Conservation (phyloP, 2,888 invertebrate genomes). For the Caradrina kadenii region DNA sequence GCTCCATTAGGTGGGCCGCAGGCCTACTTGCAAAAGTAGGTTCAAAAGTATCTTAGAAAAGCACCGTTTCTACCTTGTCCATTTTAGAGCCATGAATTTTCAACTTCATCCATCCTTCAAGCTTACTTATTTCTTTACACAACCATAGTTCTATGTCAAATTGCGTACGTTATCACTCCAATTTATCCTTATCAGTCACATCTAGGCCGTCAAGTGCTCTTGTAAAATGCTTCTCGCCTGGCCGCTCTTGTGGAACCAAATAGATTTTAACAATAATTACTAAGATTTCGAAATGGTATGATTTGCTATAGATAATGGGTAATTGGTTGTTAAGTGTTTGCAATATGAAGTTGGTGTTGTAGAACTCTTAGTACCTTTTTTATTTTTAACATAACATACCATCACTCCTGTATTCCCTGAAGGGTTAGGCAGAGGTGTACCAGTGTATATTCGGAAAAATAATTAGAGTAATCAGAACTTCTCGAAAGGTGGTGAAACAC, state of each 20-base stretch:
- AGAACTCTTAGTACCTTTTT: neutral
- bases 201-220: conserved; percentile 74
- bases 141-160: conserved; percentile 19
- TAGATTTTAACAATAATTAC: conserved; percentile 54
- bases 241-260: conserved; percentile 60
- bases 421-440: no score
- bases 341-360: conserved; percentile 14
- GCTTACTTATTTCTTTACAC: neutral
- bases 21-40: no score
- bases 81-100: neutral
- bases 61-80: no score
- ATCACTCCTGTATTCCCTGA: no score
- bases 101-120: neutral
- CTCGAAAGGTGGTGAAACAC: no score
- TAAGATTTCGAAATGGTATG: conserved; percentile 44
- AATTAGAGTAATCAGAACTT: no score
- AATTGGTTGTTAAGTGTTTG: conserved; percentile 27
- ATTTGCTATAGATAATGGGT: conserved; percentile 28
- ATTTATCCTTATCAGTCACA: conserved; percentile 74
- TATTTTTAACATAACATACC: no score
- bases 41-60: no score
- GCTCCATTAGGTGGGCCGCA: no score
- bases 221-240: conserved; percentile 55
- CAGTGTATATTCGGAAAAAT: no score
- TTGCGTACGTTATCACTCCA: conserved; percentile 58